Conservation (phyloP, 2,888 invertebrate species). For the Cyclophora punctaria region DNA sequence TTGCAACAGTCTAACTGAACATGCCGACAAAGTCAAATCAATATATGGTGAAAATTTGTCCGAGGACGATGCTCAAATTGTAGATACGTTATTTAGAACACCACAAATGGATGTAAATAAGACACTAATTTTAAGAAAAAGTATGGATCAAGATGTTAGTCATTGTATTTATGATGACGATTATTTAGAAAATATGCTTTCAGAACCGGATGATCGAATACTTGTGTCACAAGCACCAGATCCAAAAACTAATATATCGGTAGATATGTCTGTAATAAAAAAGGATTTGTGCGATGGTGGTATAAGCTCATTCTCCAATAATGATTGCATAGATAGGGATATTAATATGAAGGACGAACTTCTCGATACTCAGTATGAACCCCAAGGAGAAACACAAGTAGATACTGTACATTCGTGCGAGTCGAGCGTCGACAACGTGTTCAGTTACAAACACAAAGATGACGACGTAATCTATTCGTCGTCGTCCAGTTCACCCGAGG, state of each 20-base stretch:
- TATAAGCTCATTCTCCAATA: too few relatives aligned
- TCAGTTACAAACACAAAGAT: slow-evolving; percentile 30
- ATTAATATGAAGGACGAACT: background rate
- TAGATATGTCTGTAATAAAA: too few relatives aligned
- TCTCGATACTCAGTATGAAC: too few relatives aligned
- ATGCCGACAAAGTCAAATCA: slow-evolving; percentile 41
- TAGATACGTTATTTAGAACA: slow-evolving; percentile 52
- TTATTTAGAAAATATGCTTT: slow-evolving; percentile 36
- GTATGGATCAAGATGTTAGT: slow-evolving; percentile 15
- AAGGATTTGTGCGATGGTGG: too few relatives aligned
- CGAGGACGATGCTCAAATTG: slow-evolving; percentile 42
- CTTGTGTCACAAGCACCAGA: slow-evolving; percentile 10
- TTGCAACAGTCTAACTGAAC: slow-evolving; percentile 29
- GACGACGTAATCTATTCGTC: slow-evolving; percentile 27
- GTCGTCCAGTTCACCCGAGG: slow-evolving; percentile 61
- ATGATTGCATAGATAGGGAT: too few relatives aligned
- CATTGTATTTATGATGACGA: slow-evolving; percentile 33
- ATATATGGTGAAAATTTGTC: slow-evolving; percentile 52
- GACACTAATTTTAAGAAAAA: slow-evolving; percentile 28
- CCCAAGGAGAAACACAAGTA: slow-evolving; percentile 22
- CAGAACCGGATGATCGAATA: slow-evolving; percentile 31
- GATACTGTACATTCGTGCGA: slow-evolving; percentile 39
- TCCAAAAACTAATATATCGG: too few relatives aligned
- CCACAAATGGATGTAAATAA: slow-evolving; percentile 58
- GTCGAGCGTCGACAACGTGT: slow-evolving; percentile 39